A percentile compares a stretch with the other conserved stretches of the same genome.
Evolutionary conservation across 2,113 vertebrate species (phyloP).

Genomic region (Equus przewalskii): DNA sequence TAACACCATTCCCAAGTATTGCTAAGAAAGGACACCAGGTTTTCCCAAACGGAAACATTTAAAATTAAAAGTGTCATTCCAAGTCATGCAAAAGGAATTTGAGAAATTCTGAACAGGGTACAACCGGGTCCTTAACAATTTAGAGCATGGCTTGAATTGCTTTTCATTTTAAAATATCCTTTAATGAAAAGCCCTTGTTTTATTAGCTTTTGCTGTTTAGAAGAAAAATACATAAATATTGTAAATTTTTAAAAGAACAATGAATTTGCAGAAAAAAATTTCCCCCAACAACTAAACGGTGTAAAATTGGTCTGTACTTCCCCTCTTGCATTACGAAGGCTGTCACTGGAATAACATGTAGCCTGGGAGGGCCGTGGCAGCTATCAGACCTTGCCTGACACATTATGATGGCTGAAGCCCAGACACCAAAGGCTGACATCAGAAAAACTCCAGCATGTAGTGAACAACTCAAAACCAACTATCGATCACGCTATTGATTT

Average conservation of each 20-base stretch:
- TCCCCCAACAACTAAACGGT: slow-evolving; percentile 62
- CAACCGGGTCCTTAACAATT: slow-evolving; percentile 54
- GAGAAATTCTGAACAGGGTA: slow-evolving; percentile 44
- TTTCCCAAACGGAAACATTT: slow-evolving; percentile 61
- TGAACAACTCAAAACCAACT: slow-evolving; percentile 90
- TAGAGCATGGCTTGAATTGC: background rate
- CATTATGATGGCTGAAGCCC: slow-evolving; percentile 87
- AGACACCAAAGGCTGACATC: slow-evolving; percentile 88
- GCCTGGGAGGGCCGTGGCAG: slow-evolving; percentile 85
- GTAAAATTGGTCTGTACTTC: slow-evolving; percentile 85
- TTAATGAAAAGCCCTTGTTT: slow-evolving; percentile 53
- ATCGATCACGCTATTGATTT: slow-evolving; percentile 92
- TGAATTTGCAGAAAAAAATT: slow-evolving; percentile 68
- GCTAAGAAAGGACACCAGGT: slow-evolving; percentile 30
- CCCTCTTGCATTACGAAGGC: slow-evolving; percentile 88
- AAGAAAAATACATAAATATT: slow-evolving; percentile 36
- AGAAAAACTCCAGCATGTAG: slow-evolving; percentile 88
- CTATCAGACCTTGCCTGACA: slow-evolving; percentile 87
- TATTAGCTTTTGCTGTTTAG: slow-evolving; percentile 54
- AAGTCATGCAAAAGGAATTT: slow-evolving; percentile 54
- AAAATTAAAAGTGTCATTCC: slow-evolving; percentile 75
- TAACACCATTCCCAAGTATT: background rate
- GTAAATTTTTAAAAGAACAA: slow-evolving; percentile 60
- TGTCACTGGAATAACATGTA: slow-evolving; percentile 89
- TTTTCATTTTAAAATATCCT: background rate